Evolutionary conservation across 2,888 invertebrate genomes (phyloP), one percentile per base, ranked within the genome.

Genomic region (Buathra laborator): DNA sequence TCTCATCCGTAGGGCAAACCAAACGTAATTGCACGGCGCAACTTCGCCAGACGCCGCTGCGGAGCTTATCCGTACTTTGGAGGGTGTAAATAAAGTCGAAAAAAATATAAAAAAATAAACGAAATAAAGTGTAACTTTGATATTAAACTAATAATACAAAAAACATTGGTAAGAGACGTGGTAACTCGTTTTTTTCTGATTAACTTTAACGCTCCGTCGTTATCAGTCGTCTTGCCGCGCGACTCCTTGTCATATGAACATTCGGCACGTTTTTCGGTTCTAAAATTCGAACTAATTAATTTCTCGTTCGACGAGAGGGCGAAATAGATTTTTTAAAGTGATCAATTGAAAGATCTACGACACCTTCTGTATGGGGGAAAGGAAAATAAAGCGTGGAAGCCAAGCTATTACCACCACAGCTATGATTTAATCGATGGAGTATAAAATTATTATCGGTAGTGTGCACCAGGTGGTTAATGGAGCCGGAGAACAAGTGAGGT

Each of bases 371-470:
- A 19, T n/a, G 19, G 16, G 48, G 29, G 56, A 16, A 51, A 78
- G 59, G 48, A 66, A 37, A 70, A 24, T 59, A 10, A 62, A 70
- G 46, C n/a, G 68, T 62, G 59, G 70, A 81, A 75, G 81, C 76
- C 81, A 80, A 44, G 83, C 64, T 84, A 80, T 83, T 77, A 79
- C 68, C 81, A 56, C 67, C 59, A 78, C 74, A 86, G 87, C 87
- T 87, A 89, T 88, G 89, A 90, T 92, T 91, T 89, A 90, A 91
- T 91, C 90, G 89, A 86, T 88, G 87, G 86, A 81, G 87, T 87
- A 87, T 88, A 87, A 89, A 92, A 90, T 90, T 89, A 89, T 90
- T 88, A 90, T 90, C 90, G 88, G 88, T 88, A 85, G 89, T 88
- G 86, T 75, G 84, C 80, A 72, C 84, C 89, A 90, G 89, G 84